Conservation (phyloP, 2,797 vertebrate species). For the Psittacula echo region DNA sequence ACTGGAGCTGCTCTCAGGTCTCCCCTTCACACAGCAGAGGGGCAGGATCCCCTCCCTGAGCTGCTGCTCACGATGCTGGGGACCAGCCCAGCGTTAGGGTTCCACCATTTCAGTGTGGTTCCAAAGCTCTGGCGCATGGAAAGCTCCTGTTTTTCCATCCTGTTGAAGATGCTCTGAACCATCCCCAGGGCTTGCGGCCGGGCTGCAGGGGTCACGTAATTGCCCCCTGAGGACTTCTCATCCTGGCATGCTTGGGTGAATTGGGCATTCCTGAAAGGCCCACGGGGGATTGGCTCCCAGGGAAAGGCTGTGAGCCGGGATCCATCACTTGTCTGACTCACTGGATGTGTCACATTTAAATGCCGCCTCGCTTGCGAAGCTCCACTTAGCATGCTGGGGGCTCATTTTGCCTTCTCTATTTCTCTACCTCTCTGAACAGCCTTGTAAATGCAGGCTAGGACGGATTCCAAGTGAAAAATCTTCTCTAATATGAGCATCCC, state of each 20-base stretch:
- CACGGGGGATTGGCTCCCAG: background rate
- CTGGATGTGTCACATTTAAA: background rate
- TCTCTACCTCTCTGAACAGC: background rate
- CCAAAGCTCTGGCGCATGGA: background rate
- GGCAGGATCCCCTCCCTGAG: background rate
- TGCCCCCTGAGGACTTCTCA: background rate
- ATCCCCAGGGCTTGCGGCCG: background rate
- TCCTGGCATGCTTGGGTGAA: background rate
- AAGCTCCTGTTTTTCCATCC: background rate
- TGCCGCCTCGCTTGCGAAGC: background rate
- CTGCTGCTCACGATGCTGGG: background rate
- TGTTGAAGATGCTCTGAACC: background rate
- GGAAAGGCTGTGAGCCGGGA: background rate
- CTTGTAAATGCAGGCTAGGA: background rate
- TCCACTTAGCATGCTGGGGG: background rate
- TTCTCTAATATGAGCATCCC: accelerated
- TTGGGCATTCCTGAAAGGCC: background rate
- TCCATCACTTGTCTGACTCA: background rate
- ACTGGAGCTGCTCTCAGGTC: background rate
- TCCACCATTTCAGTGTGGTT: background rate
- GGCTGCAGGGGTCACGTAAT: background rate
- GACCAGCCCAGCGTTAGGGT: background rate
- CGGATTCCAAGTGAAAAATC: background rate
- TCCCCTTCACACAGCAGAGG: background rate
- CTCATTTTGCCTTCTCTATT: background rate